Evolutionary conservation across 1,140 invertebrate genomes (phyloP).

Genomic region (Bombus breviceps): DNA sequence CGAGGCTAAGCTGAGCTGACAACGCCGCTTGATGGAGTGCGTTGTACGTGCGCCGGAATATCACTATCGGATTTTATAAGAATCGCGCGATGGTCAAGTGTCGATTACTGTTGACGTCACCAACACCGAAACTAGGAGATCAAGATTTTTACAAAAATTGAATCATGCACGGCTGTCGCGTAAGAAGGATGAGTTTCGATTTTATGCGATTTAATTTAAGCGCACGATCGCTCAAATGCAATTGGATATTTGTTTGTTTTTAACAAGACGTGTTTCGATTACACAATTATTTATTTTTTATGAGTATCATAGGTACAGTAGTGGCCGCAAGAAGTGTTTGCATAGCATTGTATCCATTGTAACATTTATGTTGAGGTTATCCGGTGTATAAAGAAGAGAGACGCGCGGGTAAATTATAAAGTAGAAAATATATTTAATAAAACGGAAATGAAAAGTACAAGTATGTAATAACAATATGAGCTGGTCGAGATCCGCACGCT

Average conservation of each 20-base stretch:
- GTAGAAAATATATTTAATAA: no score
- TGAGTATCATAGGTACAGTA: no score
- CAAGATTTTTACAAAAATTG: background rate
- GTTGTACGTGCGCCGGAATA: conserved; percentile 12
- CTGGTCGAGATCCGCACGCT: no score
- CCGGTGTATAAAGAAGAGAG: no score
- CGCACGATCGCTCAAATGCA: no score
- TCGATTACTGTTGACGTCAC: background rate
- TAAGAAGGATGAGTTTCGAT: background rate
- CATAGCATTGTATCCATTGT: no score
- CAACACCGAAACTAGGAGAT: background rate
- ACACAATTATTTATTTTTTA: no score
- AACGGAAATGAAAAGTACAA: no score
- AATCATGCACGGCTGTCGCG: background rate
- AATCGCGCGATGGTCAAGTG: background rate
- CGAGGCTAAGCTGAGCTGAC: background rate
- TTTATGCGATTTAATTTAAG: background rate
- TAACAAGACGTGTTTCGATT: background rate
- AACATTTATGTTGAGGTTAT: no score
- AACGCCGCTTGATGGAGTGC: conserved; percentile 14
- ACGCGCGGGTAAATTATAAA: no score
- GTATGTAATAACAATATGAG: no score
- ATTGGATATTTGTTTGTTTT: background rate
- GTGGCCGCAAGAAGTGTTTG: no score
- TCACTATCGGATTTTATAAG: background rate